Evolutionary conservation across 1,140 invertebrate genomes (phyloP).

Genomic region (Magallana gigas): DNA sequence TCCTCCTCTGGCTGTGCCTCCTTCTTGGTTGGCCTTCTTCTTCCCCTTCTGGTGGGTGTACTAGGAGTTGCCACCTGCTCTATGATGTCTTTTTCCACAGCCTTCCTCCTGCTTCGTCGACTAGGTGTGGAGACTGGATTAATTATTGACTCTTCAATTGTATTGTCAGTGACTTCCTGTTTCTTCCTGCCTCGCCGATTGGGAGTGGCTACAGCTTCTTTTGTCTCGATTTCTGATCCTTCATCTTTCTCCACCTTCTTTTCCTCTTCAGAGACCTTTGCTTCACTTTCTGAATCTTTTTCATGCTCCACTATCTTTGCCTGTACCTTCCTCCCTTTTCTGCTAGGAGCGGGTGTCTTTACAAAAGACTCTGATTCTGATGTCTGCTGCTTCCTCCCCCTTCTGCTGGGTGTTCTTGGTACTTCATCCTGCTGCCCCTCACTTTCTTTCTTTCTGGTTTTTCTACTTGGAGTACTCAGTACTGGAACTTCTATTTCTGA

Average conservation of each 20-base stretch:
- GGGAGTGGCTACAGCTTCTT: neutral
- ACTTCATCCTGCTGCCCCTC: neutral
- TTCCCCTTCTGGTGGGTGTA: conserved; percentile 26
- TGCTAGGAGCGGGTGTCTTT: neutral
- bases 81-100: neutral
- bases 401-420: neutral
- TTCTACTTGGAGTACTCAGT: neutral
- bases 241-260: no score
- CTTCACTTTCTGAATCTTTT: conserved; percentile 14
- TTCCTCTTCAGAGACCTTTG: neutral
- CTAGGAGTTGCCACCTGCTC: neutral
- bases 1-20: neutral
- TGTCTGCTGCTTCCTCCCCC: neutral
- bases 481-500: neutral
- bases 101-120: neutral
- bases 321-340: neutral
- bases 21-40: neutral
- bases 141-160: neutral
- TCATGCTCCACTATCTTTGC: neutral
- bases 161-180: neutral
- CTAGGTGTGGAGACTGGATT: conserved; percentile 1
- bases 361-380: neutral
- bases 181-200: conserved; percentile 8
- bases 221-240: neutral
- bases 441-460: neutral